Evolutionary conservation across 1,140 invertebrate genomes (phyloP), one percentile per base, ranked within the genome.

Genomic region (Penaeus chinensis): DNA sequence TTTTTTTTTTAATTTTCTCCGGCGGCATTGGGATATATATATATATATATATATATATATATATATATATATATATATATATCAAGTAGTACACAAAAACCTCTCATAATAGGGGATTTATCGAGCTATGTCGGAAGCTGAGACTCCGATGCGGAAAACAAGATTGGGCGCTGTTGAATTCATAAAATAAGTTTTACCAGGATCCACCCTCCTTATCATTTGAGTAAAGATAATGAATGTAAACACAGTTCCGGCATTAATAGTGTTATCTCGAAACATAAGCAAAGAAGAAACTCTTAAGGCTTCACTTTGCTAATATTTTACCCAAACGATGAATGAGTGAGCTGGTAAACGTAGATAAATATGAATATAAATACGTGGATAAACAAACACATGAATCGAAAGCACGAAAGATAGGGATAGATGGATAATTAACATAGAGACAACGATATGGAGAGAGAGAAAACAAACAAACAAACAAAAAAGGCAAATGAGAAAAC

Each of bases 21-120:
- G n/a, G n/a, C n/a, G n/a, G n/a, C n/a, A n/a, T n/a, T n/a, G n/a
- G n/a, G n/a, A n/a, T 20, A 69, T 69, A 69, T 69, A 69, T 69
- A 10, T 69, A 69, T 69, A 69, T 69, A 69, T 69, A n/a, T n/a
- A n/a, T 66, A 66, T 66, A 66, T 66, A 16, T 66, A 66, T 66
- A 7, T 66, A 66, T 16, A 66, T 66, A 66, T 66, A 66, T 16
- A 66, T 66, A 66, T 66, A 66, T 16, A 66, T 16, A 66, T 16
- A 66, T 16, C 22, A n/a, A 66, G 22, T n/a, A n/a, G 4, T 7
- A 66, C 27, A 66, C 27, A 66, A n/a, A 66, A n/a, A 66, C 4
- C 22, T n/a, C 27, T 4, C 5, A 66, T 24, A 66, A 18, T 7
- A 18, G 27, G 16, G 27, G 16, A 66, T 4, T 7, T 4, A 66